These are phyloP conservation scores for Smutsia gigantea DNA, from an alignment of 2,797 vertebrate genomes.

Conservation along the genomic window DNA sequence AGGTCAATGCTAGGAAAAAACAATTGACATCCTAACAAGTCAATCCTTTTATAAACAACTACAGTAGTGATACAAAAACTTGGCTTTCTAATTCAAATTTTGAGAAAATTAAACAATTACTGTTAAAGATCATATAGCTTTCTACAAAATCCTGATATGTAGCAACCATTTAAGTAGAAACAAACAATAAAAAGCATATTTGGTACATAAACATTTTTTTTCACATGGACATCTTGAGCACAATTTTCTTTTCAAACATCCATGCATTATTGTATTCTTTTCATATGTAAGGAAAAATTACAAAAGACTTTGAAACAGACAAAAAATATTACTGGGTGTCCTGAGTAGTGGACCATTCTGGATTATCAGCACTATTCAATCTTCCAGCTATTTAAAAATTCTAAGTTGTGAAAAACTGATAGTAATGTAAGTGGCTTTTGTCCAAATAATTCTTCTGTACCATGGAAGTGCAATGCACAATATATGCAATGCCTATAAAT, in stretches of 20 bases:
- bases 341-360: not conserved
- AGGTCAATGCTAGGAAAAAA: not conserved
- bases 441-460: not conserved
- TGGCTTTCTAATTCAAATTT: not conserved
- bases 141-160: not conserved
- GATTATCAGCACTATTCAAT: not conserved
- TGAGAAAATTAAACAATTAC: conserved; percentile 1
- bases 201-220: not conserved
- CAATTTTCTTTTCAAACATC: not conserved
- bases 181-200: not conserved
- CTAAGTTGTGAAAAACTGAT: not conserved
- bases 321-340: not conserved
- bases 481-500: not conserved
- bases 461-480: not conserved
- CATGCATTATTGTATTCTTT: not conserved
- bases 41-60: not conserved
- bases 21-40: not conserved
- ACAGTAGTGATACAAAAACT: not conserved
- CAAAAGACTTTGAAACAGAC: not conserved
- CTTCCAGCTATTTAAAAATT: not conserved
- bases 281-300: not conserved
- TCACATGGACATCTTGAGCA: not conserved
- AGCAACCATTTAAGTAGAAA: not conserved
- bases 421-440: not conserved
- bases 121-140: not conserved